Base-by-base conservation (phyloP, 2,888 invertebrate genomes). In the Limenitis camilla region DNA sequence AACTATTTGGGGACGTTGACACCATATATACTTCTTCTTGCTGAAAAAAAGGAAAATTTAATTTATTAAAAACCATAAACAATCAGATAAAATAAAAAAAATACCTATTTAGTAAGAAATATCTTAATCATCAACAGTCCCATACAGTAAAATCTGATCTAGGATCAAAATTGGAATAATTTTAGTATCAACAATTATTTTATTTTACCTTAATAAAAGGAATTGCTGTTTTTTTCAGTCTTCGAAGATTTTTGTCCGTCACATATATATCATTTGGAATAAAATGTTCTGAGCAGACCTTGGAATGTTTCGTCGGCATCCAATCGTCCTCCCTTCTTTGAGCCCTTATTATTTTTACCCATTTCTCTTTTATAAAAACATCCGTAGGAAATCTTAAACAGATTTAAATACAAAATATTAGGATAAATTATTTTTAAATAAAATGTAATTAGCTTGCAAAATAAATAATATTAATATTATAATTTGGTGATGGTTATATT, bases 301-400 rank as follows among this genome's bases (percentile, higher is more conserved):
- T 55, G 19, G 55, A 45, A 47, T 51, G 53, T n/a, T 28, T 33
- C 10, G 56, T 51, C 1, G 56, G 57, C 54, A 58, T 54, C 61
- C 61, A 61, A 51, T 58, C 55, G 38, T 55, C 29, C 32, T 61
- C 55, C 8, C 47, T 6, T 41, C 60, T 56, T 54, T 60, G 56
- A n/a, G 28, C 42, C 28, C 53, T 55, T 19, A 40, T 40, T 19
- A 40, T 27, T 8, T 40, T 40, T 19, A 40, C 8, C 39, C 39
- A 40, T 27, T 40, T 40, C 8, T 40, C 39, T 40, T 40, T 40
- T 39, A 39, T 39, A 3, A 39, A 19, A 10, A 10, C 4, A 19
- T 11, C 39, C 19, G 10, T 39, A 39, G 39, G 39, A 10, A 39
- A 39, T 19, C 39, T 39, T 11, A 39, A 39, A 39, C 11, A 19